A percentile compares a stretch with the other conserved stretches of the same genome.
phyloP scores from a whole-genome alignment of 2,888 invertebrate genomes.

The Unio delphinus region DNA sequence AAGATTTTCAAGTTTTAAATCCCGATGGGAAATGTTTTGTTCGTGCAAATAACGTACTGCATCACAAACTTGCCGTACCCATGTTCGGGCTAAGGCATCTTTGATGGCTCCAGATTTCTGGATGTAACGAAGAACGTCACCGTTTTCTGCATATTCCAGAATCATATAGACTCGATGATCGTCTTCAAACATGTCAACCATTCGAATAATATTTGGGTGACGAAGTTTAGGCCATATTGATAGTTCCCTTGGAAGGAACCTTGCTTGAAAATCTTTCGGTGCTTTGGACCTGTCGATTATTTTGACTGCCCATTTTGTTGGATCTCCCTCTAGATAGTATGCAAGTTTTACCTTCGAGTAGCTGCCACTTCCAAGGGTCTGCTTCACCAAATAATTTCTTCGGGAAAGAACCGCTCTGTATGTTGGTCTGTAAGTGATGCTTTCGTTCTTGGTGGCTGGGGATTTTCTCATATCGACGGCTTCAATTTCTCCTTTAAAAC shows the following conservation, averaged over 20 bases:
- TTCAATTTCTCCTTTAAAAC: conserved; percentile 58
- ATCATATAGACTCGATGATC: conserved; percentile 72
- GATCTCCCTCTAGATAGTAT: conserved; percentile 41
- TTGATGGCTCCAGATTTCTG: conserved; percentile 70
- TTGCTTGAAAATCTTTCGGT: conserved; percentile 83
- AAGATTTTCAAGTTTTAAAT: conserved; percentile 74
- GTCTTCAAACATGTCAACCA: conserved; percentile 84
- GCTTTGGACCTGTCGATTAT: conserved; percentile 84
- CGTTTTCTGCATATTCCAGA: conserved; percentile 71
- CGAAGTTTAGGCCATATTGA: conserved; percentile 83
- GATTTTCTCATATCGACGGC: conserved; percentile 50
- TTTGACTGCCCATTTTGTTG: conserved; percentile 73
- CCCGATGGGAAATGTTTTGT: conserved; percentile 72
- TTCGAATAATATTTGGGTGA: conserved; percentile 85
- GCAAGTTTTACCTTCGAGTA: conserved; percentile 82
- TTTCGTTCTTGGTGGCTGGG: conserved; percentile 36
- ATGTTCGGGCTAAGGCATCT: conserved; percentile 65
- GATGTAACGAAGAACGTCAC: conserved; percentile 71
- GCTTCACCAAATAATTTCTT: conserved; percentile 61
- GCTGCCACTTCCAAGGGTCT: conserved; percentile 68
- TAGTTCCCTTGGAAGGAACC: conserved; percentile 87
- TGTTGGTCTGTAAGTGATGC: conserved; percentile 60
- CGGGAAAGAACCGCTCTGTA: conserved; percentile 66
- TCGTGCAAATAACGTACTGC: conserved; percentile 72
- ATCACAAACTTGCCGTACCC: conserved; percentile 68